Conservation (phyloP, 2,888 invertebrate genomes). For the Arctia plantaginis region DNA sequence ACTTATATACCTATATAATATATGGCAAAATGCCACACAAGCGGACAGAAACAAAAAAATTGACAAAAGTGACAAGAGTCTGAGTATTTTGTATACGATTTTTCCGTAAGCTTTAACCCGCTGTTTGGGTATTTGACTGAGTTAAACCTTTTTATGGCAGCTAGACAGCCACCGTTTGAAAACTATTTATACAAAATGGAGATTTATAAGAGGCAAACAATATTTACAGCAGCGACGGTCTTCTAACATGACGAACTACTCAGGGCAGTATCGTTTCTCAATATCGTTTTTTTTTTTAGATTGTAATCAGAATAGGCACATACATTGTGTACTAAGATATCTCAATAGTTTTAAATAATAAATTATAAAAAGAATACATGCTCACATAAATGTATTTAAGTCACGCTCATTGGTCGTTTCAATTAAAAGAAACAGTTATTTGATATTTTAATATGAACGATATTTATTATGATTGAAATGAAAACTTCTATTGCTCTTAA, state of each 20-base stretch:
- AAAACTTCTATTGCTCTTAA: background rate
- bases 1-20: too few relatives aligned
- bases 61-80: too few relatives aligned
- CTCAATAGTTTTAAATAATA: background rate
- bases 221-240: background rate
- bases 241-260: background rate
- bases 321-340: background rate
- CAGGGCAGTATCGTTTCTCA: background rate
- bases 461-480: conserved; percentile 2
- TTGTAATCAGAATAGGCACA: background rate
- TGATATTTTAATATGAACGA: background rate
- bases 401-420: background rate
- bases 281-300: background rate
- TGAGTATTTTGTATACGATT: too few relatives aligned
- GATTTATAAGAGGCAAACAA: background rate
- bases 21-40: too few relatives aligned
- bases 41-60: too few relatives aligned
- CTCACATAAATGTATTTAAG: background rate
- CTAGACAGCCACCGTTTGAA: background rate
- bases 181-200: background rate
- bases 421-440: conserved; percentile 9
- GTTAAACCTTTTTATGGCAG: too few relatives aligned
- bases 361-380: conserved; percentile 5
- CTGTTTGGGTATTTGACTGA: too few relatives aligned
- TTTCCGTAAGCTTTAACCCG: too few relatives aligned